A percentile compares a stretch with the other conserved stretches of the same genome.
These are phyloP conservation scores for Climacteris rufus DNA, from an alignment of 2,113 vertebrate species.

Conservation along the genomic window DNA sequence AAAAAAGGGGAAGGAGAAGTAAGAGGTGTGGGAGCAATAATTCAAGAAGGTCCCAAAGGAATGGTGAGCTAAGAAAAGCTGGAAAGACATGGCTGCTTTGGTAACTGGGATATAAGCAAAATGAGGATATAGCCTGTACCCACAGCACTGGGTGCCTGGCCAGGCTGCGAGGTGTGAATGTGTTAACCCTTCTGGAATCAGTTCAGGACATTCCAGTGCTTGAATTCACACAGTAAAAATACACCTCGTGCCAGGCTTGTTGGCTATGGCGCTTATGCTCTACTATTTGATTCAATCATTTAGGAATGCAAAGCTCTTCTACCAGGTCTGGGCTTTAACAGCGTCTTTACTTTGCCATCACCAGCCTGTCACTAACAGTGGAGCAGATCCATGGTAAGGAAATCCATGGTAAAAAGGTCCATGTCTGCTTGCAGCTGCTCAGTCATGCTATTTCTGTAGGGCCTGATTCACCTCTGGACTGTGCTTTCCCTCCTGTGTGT, in stretches of 20 bases:
- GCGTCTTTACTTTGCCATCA: background rate
- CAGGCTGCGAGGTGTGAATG: background rate
- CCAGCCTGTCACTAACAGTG: background rate
- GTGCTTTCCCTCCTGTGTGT: background rate
- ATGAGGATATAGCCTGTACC: background rate
- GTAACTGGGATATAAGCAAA: background rate
- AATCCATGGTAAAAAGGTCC: background rate
- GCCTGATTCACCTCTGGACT: background rate
- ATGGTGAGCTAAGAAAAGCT: background rate
- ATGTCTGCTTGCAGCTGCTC: background rate
- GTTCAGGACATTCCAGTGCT: constrained; percentile 15
- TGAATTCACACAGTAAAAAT: constrained; percentile 18
- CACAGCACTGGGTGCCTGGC: background rate
- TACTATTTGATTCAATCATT: constrained; percentile 2
- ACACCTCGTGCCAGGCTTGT: background rate
- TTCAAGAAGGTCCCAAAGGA: background rate
- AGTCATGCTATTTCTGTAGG: background rate
- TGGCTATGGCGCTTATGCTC: background rate
- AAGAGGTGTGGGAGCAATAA: background rate
- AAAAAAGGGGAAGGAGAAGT: background rate
- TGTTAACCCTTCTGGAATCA: background rate
- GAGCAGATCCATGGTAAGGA: background rate
- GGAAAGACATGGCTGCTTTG: background rate
- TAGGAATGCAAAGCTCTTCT: constrained; percentile 10
- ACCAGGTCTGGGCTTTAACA: background rate